These are phyloP conservation scores for Lycocorax pyrrhopterus DNA, from an alignment of 2,113 vertebrate genomes.

Conservation along the genomic window DNA sequence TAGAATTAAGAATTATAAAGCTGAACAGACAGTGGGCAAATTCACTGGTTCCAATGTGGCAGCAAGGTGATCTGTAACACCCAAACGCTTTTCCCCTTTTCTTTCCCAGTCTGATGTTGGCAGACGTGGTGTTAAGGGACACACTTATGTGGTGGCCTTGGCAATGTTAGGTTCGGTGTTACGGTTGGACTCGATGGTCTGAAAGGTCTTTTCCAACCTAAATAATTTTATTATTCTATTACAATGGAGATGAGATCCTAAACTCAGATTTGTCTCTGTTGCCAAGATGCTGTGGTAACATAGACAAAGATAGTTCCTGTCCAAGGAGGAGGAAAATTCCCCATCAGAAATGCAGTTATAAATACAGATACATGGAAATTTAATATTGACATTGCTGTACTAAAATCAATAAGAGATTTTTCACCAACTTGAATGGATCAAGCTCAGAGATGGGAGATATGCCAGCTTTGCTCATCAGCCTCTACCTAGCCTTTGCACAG, in stretches of 20 bases:
- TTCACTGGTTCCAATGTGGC: not conserved
- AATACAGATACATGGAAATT: constrained; percentile 15
- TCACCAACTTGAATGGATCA: not conserved
- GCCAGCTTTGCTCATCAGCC: not conserved
- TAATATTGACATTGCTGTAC: constrained; percentile 27
- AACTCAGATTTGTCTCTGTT: not conserved
- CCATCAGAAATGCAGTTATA: not conserved
- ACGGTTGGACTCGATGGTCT: not conserved
- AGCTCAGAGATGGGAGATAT: not conserved
- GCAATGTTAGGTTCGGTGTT: not conserved
- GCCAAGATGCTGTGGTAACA: not conserved
- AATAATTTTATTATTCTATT: not conserved
- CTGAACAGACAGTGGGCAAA: not conserved
- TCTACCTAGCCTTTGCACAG: not conserved
- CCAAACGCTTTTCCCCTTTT: not conserved
- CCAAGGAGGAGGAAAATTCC: not conserved
- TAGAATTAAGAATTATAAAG: not conserved
- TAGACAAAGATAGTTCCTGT: not conserved
- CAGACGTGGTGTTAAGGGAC: not conserved
- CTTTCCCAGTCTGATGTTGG: not conserved
- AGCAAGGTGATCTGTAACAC: not conserved
- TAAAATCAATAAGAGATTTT: constrained; percentile 29
- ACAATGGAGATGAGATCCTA: not conserved
- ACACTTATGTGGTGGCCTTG: not conserved
- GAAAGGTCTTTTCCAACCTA: not conserved